Evolutionary conservation across 2,113 vertebrate species (phyloP).

Genomic region (Kryptolebias marmoratus): DNA sequence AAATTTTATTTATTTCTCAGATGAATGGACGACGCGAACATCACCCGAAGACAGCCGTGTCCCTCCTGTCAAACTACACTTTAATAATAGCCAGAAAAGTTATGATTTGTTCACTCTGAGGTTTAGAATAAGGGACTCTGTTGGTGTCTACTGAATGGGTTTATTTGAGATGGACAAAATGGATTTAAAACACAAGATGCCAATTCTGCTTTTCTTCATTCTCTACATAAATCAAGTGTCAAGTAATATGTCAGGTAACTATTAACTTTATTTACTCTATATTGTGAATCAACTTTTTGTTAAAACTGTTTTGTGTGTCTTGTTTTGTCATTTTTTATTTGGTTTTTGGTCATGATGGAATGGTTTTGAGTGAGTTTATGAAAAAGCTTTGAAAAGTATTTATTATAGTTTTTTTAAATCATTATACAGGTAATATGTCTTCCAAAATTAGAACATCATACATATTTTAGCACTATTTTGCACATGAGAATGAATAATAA

Average conservation of each 20-base stretch:
- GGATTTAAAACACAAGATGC: conserved; percentile 18
- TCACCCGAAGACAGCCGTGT: background rate
- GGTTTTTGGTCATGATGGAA: too few relatives aligned
- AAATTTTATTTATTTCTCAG: background rate
- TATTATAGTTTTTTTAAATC: too few relatives aligned
- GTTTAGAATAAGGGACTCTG: background rate
- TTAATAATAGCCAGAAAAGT: background rate
- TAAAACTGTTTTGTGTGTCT: too few relatives aligned
- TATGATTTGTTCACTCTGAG: conserved; percentile 1
- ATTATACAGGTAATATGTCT: too few relatives aligned
- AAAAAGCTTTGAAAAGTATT: too few relatives aligned
- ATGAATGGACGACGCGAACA: background rate
- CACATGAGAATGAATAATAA: too few relatives aligned
- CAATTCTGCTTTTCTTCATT: conserved; percentile 31
- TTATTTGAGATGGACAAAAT: conserved; percentile 25
- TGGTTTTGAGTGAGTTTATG: too few relatives aligned
- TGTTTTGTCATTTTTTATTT: too few relatives aligned
- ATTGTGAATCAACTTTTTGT: too few relatives aligned
- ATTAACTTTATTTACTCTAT: background rate
- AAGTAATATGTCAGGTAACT: conserved; percentile 54
- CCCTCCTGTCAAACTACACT: background rate
- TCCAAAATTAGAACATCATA: too few relatives aligned
- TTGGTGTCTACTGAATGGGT: background rate
- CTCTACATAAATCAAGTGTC: conserved; percentile 33
- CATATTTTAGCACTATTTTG: too few relatives aligned